Base-by-base conservation (phyloP, 2,797 vertebrate species). In the Xiphophorus birchmanni region DNA sequence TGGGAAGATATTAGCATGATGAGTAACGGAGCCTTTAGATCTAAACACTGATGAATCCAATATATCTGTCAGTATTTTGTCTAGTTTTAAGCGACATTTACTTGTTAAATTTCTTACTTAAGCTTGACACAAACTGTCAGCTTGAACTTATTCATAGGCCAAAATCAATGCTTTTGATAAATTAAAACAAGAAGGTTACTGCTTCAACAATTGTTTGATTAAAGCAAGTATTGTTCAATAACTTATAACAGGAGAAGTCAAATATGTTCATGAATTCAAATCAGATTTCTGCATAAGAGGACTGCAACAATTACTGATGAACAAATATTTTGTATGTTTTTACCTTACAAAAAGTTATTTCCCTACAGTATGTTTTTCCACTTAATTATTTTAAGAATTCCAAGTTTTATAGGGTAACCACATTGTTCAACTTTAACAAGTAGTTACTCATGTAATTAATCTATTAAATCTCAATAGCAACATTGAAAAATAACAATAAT, bases 1-100 rank as follows among this genome's bases (percentile, higher is more conserved):
- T 60, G 13, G 71, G 75, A 74, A 79, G 73, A 80, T 75, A 87
- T 86, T 84, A 90, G 82, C 11, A 50, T 78, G 87, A 91, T 91
- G 88, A 90, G 78, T 86, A 89, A 90, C 86, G 54, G 63, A 77
- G 82, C 77, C 85, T 82, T 87, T 72, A 74, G 63, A 89, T 88
- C 63, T 77, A 83, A 88, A 78, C 52, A 44, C 75, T 88, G 90
- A 92, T 93, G 81, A 91, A 85, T 92, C 74, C 90, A 88, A 56
- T 73, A 80, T 85, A 76, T 77, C 76, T 82, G 56, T 78, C 48
- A 74, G 13, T 78, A 84, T 88, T 29, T 80, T 76, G 73, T 75
- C 54, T 74, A 72, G 67, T 82, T 83, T 79, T 54, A 63, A 78
- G 44, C 23, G 3, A 84, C 75, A 86, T 80, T 42, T 26, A 81